Base-by-base conservation (phyloP, 2,797 vertebrate genomes). In the Melopsittacus undulatus region DNA sequence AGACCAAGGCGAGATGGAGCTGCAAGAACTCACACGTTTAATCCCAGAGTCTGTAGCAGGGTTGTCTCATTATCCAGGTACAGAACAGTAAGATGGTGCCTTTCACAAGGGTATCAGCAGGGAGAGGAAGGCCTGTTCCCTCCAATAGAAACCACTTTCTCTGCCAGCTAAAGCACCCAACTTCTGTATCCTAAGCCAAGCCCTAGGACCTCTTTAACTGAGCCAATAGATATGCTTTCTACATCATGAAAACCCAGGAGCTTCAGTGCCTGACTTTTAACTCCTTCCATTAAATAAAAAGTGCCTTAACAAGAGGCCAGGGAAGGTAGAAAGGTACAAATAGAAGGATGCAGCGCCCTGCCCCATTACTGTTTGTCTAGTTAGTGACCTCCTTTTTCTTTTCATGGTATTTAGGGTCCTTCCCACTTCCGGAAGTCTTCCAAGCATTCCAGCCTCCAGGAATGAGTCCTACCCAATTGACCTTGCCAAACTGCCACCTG, bases 221-320 rank as follows among this genome's bases (percentile, higher is more conserved):
- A 73, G 34, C 61, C 19, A 27, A 72, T 4, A 19, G 18, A 62
- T 19, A 12, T 0, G 0, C 12, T 32, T 30, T 23, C 68, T 22
- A 14, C 11, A 13, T 4, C 67, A 51, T 1, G 5, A 52, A 56
- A 69, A 43, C 4, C 11, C n/a, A 64, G 51, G 48, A 48, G 36
- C 51, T 73, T 51, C 75, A 56, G 38, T 26, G 30, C 48, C 46
- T 38, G 26, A 13, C 18, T 66, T 68, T 10, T 7, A 64, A 45
- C 36, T 49, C 17, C 51, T 72, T 36, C 72, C 56, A 11, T 8
- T 34, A n/a, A 72, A 43, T 4, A 23, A 52, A 13, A 42, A 57
- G 22, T 20, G 40, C 52, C 48, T 68, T 21, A 62, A 29, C 38
- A 46, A 51, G 54, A 46, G 26, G 36, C 34, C 49, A 30, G 48